Percentiles rank a stretch among this genome's conserved stretches.
Evolutionary conservation across 2,888 invertebrate species (phyloP).

Genomic region (Noctua fimbriata): DNA sequence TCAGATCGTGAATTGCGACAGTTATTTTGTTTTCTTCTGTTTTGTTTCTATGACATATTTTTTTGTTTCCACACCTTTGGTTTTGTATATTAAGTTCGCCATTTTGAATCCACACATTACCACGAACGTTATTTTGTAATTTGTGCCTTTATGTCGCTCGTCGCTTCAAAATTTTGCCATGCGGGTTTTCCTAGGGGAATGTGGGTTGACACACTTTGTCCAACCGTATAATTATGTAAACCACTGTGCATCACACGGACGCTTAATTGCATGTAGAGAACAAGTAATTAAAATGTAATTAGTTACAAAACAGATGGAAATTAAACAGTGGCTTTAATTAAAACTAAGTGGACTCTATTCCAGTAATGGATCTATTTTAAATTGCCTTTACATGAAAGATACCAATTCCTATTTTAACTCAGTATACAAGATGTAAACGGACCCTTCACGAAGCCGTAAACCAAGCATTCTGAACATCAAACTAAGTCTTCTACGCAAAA

Average conservation of each 20-base stretch:
- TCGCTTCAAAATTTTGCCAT: constrained; percentile 14
- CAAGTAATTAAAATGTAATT: constrained; percentile 48
- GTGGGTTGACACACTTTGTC: constrained; percentile 37
- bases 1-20: constrained; percentile 30
- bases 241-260: constrained; percentile 44
- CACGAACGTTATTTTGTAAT: constrained; percentile 1
- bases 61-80: constrained; percentile 13
- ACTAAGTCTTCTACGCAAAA: no score
- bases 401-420: neutral
- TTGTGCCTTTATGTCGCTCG: constrained; percentile 3
- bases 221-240: constrained; percentile 45
- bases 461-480: no score
- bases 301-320: constrained; percentile 18
- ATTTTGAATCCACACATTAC: neutral
- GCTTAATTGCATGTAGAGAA: constrained; percentile 37
- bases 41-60: constrained; percentile 1
- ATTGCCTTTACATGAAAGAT: neutral
- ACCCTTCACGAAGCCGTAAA: no score
- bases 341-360: neutral
- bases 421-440: no score
- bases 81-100: neutral
- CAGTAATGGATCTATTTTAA: neutral
- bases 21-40: constrained; percentile 26
- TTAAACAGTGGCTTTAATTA: constrained; percentile 36
- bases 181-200: constrained; percentile 30